Percentiles rank a stretch among this genome's conserved stretches.
Evolutionary conservation across 1,140 invertebrate species (phyloP).

Genomic region (Zaprionus lachaisei): DNA sequence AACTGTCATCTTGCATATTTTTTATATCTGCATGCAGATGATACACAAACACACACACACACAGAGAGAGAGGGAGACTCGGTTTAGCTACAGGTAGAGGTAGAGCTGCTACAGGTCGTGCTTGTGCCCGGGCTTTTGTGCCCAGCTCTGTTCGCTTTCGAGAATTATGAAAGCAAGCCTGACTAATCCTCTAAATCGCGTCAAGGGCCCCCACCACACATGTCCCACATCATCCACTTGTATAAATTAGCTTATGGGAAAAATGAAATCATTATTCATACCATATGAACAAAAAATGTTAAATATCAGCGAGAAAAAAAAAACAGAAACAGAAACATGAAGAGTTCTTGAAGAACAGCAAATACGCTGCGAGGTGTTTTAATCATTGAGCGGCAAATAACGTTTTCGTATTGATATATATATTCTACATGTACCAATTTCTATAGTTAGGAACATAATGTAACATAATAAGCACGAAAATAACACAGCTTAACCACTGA

Average conservation of each 20-base stretch:
- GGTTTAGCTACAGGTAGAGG: constrained; percentile 53
- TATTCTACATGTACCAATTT: neutral
- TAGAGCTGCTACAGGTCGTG: constrained; percentile 23
- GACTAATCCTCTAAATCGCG: constrained; percentile 84
- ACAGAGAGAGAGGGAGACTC: constrained; percentile 2
- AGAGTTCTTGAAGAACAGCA: constrained; percentile 18
- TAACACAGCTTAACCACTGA: neutral
- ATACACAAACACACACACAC: constrained; percentile 35
- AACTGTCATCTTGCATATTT: constrained; percentile 85
- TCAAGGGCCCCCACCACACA: constrained; percentile 66
- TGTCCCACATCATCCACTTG: constrained; percentile 70
- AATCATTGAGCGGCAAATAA: constrained; percentile 20
- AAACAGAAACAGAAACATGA: constrained; percentile 27
- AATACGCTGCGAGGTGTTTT: constrained; percentile 55
- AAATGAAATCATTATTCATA: constrained; percentile 84
- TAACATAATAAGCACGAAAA: no score
- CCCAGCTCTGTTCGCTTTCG: constrained; percentile 39
- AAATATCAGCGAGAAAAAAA: constrained; percentile 56
- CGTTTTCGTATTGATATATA: neutral
- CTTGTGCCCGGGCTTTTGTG: constrained; percentile 12
- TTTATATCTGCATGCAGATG: constrained; percentile 76
- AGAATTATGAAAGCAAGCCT: constrained; percentile 84
- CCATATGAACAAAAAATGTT: constrained; percentile 72
- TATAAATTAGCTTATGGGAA: constrained; percentile 84
- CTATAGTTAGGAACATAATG: neutral